Conservation (phyloP, 2,888 invertebrate species). For the Leptinotarsa juncta region DNA sequence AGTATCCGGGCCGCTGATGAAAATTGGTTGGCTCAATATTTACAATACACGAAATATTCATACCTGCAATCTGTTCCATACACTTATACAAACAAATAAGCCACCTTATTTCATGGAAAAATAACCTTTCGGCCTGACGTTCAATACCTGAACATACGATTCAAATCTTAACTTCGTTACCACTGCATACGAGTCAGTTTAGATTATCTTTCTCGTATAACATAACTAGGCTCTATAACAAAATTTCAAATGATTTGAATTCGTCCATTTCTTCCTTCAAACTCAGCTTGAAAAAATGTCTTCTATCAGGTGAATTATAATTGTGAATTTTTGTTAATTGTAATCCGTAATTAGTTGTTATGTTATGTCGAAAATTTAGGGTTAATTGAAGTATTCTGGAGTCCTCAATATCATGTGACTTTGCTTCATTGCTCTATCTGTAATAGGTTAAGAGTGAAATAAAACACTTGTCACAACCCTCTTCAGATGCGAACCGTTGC, state of each 20-base stretch:
- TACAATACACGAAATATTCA: not conserved
- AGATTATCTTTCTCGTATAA: not conserved
- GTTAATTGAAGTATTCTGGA: too few species aligned
- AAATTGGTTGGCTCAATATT: constrained; percentile 10
- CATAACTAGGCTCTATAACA: not conserved
- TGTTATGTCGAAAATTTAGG: too few species aligned
- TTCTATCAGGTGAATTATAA: too few species aligned
- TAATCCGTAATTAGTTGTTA: too few species aligned
- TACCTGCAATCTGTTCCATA: not conserved
- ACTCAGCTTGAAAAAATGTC: too few species aligned
- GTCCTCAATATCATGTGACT: too few species aligned
- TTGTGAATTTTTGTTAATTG: too few species aligned
- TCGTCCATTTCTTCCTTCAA: too few species aligned
- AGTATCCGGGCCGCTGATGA: not conserved
- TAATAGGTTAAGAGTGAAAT: too few species aligned
- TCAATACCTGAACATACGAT: constrained; percentile 17
- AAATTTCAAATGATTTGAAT: not conserved
- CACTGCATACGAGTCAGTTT: not conserved
- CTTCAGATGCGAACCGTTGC: too few species aligned
- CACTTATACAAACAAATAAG: not conserved
- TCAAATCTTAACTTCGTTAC: not conserved
- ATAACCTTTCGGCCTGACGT: constrained; percentile 7
- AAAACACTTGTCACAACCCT: too few species aligned
- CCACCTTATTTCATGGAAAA: constrained; percentile 15
- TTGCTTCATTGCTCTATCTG: too few species aligned